Percentiles rank a stretch among this genome's conserved stretches.
Evolutionary conservation across 1,140 invertebrate genomes (phyloP).

Genomic region (Anagrus nilaparvatae): DNA sequence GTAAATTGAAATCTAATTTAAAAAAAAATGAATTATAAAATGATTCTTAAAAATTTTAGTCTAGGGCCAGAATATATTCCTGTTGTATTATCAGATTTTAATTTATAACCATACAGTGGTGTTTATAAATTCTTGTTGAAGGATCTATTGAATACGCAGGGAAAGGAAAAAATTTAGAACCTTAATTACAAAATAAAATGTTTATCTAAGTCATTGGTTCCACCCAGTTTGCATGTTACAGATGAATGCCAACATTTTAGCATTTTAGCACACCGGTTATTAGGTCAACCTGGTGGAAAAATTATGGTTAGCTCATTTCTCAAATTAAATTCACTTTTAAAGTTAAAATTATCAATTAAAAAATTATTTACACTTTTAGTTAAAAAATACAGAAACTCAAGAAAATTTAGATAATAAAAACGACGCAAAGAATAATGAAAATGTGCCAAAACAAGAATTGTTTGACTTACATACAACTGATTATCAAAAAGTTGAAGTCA

Average conservation of each 20-base stretch:
- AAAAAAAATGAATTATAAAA: no score
- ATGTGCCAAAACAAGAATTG: conserved; percentile 9
- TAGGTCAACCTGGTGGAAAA: conserved; percentile 20
- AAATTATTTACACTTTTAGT: conserved; percentile 1
- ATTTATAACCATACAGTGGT: conserved; percentile 60
- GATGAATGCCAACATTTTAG: conserved; percentile 57
- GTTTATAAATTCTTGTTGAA: conserved; percentile 61
- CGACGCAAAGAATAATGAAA: not conserved
- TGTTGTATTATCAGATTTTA: conserved; percentile 81
- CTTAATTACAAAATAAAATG: conserved; percentile 15
- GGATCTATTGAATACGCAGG: conserved; percentile 52
- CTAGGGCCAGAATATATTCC: conserved; percentile 51
- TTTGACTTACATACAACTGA: conserved; percentile 17
- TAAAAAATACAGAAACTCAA: conserved; percentile 8
- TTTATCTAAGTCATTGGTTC: conserved; percentile 40
- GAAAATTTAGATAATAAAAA: not conserved
- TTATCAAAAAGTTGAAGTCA: conserved; percentile 28
- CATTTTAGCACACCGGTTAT: conserved; percentile 35
- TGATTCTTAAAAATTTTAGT: no score
- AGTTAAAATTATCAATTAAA: no score
- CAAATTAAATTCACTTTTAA: conserved; percentile 1
- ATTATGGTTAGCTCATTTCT: conserved; percentile 25
- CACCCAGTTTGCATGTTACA: conserved; percentile 46
- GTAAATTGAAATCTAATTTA: conserved; percentile 15
- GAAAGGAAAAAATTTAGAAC: conserved; percentile 32